Conservation (phyloP, 2,888 invertebrate species). For the Adelognathus sp. region DNA sequence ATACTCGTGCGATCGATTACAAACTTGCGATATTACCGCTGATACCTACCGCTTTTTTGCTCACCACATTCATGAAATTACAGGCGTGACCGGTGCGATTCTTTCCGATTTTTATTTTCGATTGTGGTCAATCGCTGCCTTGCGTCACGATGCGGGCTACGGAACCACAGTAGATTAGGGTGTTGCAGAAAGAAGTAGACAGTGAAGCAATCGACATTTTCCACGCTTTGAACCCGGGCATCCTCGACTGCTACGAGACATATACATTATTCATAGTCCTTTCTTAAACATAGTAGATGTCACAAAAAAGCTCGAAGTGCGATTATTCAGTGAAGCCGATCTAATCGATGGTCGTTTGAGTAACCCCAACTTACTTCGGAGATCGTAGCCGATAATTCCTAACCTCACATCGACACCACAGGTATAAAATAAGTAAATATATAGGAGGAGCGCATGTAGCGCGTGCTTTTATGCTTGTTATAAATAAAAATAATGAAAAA, state of each 20-base stretch:
- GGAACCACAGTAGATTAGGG: constrained; percentile 28
- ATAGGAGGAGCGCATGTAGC: no score
- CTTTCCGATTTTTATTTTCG: constrained; percentile 31
- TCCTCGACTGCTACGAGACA: background rate
- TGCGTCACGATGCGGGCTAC: background rate
- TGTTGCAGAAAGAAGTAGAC: background rate
- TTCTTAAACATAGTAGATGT: no score
- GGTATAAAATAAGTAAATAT: no score
- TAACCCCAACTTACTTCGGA: no score
- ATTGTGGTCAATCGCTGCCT: constrained; percentile 40
- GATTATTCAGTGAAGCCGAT: no score
- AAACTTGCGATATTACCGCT: constrained; percentile 17
- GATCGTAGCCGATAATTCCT: no score
- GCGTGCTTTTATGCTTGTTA: no score
- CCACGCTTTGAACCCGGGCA: background rate
- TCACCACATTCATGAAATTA: constrained; percentile 47
- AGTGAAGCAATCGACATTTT: constrained; percentile 29
- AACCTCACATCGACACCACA: no score
- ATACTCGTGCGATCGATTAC: constrained; percentile 39
- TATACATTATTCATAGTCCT: no score
- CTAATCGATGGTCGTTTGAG: no score
- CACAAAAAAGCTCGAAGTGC: no score
- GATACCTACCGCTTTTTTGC: constrained; percentile 40
- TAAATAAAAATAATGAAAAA: no score
- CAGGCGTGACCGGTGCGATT: constrained; percentile 48